Conservation (phyloP, 2,113 vertebrate genomes). For the Fregetta grallaria region DNA sequence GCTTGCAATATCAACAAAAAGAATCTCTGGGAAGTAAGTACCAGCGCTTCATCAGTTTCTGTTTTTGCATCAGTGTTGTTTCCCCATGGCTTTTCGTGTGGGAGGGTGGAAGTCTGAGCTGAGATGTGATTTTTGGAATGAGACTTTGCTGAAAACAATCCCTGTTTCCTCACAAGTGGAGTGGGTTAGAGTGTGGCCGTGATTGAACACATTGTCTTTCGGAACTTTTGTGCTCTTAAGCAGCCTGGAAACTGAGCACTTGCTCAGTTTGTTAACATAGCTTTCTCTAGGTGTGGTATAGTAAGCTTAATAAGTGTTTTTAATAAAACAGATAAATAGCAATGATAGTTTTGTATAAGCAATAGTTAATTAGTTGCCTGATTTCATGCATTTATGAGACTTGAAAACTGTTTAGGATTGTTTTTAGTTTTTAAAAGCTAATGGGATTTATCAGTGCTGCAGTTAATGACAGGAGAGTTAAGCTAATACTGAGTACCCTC, state of each 20-base stretch:
- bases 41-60: background rate
- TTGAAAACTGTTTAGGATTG: background rate
- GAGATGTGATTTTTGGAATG: background rate
- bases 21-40: too few species aligned
- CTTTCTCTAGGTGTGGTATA: background rate
- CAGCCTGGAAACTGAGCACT: background rate
- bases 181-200: background rate
- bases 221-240: background rate
- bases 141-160: background rate
- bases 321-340: background rate
- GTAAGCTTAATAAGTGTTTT: background rate
- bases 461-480: background rate
- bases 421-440: background rate
- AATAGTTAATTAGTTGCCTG: background rate
- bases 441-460: background rate
- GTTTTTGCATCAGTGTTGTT: background rate
- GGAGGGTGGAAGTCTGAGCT: background rate
- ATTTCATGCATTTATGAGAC: background rate
- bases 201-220: background rate
- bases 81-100: background rate
- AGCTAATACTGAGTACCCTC: background rate
- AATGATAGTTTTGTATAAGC: background rate
- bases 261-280: background rate
- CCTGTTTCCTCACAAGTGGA: background rate
- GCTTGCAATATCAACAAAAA: fast-evolving